Evolutionary conservation across 1,140 invertebrate species (phyloP).

Genomic region (Thalassaphorura encarpata): DNA sequence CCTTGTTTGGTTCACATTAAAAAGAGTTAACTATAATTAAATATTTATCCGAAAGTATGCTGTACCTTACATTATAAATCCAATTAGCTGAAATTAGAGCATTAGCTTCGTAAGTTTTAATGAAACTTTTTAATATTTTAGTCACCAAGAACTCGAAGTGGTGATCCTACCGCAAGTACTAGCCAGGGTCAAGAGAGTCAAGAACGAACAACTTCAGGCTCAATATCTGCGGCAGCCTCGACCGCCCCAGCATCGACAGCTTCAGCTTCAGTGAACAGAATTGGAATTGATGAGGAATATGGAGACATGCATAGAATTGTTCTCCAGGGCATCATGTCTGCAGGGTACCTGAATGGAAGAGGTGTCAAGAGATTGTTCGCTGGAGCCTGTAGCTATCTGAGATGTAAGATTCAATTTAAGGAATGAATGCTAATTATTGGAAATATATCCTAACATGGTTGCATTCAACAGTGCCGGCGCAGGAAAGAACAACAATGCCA

Average conservation of each 20-base stretch:
- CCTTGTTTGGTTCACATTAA: too few relatives aligned
- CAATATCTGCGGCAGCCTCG: too few relatives aligned
- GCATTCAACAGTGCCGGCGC: neutral
- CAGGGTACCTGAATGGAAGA: conserved; percentile 19
- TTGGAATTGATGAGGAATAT: conserved; percentile 8
- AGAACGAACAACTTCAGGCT: too few relatives aligned
- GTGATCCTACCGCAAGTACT: too few relatives aligned
- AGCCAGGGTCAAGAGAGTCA: too few relatives aligned
- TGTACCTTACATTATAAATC: too few relatives aligned
- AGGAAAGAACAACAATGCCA: conserved; percentile 9
- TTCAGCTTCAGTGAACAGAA: neutral
- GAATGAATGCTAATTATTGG: neutral
- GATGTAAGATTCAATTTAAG: conserved; percentile 1
- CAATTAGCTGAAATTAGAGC: too few relatives aligned
- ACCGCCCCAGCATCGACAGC: neutral
- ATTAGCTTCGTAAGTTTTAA: too few relatives aligned
- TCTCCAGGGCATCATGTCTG: conserved; percentile 27
- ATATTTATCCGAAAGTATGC: too few relatives aligned
- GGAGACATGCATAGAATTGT: conserved; percentile 29
- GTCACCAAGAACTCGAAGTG: too few relatives aligned
- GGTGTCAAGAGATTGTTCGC: conserved; percentile 27
- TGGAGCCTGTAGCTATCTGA: conserved; percentile 16
- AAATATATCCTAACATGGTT: neutral
- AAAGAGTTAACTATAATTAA: too few relatives aligned
- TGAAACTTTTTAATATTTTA: too few relatives aligned